These are phyloP conservation scores for Diabrotica balteata DNA, from an alignment of 2,888 invertebrate species.

Conservation along the genomic window DNA sequence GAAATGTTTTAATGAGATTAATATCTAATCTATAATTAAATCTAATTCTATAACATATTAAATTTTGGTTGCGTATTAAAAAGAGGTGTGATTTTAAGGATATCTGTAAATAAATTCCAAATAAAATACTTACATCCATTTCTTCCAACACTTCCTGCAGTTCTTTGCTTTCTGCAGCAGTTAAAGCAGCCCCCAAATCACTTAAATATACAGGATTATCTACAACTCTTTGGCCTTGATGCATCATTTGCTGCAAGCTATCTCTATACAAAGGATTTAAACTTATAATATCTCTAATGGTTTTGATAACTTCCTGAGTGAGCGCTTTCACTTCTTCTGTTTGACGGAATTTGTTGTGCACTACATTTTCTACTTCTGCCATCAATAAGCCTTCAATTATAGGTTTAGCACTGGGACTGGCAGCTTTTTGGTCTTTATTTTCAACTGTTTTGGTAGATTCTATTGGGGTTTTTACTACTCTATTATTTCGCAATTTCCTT, in stretches of 20 bases:
- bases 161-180: constrained; percentile 90
- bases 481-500: constrained; percentile 59
- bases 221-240: constrained; percentile 94
- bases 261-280: constrained; percentile 97
- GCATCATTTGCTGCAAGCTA: constrained; percentile 96
- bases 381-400: constrained; percentile 73
- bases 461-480: constrained; percentile 50
- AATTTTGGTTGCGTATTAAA: neutral
- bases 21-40: too few relatives aligned
- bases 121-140: constrained; percentile 76
- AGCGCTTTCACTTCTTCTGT: constrained; percentile 96
- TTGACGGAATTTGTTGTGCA: constrained; percentile 86
- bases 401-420: constrained; percentile 33
- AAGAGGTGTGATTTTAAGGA: too few relatives aligned
- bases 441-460: constrained; percentile 34
- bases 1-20: too few relatives aligned
- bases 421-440: constrained; percentile 38
- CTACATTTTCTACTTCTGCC: constrained; percentile 93
- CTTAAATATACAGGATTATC: constrained; percentile 98
- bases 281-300: constrained; percentile 95
- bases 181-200: constrained; percentile 94
- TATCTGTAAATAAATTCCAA: too few relatives aligned
- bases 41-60: too few relatives aligned
- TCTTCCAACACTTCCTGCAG: constrained; percentile 94
- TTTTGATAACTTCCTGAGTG: constrained; percentile 93